These are phyloP conservation scores for Plecotus auritus DNA, from an alignment of 2,113 vertebrate species.

Conservation along the genomic window DNA sequence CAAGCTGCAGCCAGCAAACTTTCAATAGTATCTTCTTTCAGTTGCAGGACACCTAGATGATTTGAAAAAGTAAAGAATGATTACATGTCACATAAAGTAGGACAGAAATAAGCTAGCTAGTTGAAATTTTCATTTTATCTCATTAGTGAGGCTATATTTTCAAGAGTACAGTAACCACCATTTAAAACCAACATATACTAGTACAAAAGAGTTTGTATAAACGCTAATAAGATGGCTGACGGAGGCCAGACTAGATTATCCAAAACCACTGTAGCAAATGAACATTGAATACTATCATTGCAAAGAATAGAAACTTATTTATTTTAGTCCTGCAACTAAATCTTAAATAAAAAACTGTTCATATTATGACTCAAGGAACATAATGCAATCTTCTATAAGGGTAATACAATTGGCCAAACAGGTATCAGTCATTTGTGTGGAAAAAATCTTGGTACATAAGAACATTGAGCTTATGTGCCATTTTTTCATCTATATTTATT, in stretches of 20 bases:
- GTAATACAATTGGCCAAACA: not conserved
- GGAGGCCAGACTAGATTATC: not conserved
- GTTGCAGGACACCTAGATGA: constrained; percentile 89
- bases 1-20: constrained; percentile 94
- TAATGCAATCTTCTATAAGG: not conserved
- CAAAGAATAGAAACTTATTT: not conserved
- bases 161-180: not conserved
- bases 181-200: not conserved
- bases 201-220: not conserved
- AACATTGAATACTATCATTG: not conserved
- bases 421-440: not conserved
- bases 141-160: not conserved
- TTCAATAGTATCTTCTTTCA: constrained; percentile 97
- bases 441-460: not conserved
- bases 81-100: not conserved
- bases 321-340: not conserved
- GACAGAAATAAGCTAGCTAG: not conserved
- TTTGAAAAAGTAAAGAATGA: constrained; percentile 32
- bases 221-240: not conserved
- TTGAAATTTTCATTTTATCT: not conserved
- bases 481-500: not conserved
- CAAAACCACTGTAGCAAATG: not conserved
- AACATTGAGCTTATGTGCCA: not conserved
- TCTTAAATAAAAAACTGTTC: not conserved
- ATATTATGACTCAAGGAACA: not conserved